phyloP scores from a whole-genome alignment of 2,797 vertebrate genomes.

The Xenopus petersii region DNA sequence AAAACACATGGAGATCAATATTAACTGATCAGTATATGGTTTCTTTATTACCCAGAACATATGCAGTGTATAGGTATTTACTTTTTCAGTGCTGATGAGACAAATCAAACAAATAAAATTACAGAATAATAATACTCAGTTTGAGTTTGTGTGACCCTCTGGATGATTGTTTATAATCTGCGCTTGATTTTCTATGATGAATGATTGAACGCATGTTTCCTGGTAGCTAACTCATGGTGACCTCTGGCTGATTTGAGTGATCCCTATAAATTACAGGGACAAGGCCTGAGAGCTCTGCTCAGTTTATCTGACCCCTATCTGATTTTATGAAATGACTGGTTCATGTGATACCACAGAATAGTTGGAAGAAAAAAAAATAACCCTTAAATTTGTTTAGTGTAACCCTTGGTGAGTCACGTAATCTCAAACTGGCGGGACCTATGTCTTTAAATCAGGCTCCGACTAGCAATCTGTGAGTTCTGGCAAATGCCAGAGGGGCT shows the following conservation, averaged over 20 bases:
- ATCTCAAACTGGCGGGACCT: no score
- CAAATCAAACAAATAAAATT: no score
- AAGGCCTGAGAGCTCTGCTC: neutral
- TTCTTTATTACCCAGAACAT: no score
- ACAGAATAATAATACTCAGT: neutral
- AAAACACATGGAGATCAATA: no score
- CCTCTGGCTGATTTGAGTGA: neutral
- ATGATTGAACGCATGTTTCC: neutral
- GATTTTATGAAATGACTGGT: neutral
- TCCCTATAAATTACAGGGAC: slow-evolving; percentile 3
- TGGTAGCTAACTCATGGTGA: neutral
- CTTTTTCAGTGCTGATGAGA: no score
- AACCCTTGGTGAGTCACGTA: no score
- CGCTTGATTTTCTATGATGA: neutral
- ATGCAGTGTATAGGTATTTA: no score
- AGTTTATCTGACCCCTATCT: neutral
- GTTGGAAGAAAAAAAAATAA: neutral
- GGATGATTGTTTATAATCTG: neutral
- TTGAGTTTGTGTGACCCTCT: neutral
- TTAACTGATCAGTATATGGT: no score
- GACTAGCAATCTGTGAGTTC: no score
- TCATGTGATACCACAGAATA: neutral
- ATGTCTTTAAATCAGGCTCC: no score
- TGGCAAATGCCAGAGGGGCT: no score
- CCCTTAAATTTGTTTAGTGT: neutral